phyloP scores from a whole-genome alignment of 2,113 vertebrate genomes.

The Lasiurus cinereus region DNA sequence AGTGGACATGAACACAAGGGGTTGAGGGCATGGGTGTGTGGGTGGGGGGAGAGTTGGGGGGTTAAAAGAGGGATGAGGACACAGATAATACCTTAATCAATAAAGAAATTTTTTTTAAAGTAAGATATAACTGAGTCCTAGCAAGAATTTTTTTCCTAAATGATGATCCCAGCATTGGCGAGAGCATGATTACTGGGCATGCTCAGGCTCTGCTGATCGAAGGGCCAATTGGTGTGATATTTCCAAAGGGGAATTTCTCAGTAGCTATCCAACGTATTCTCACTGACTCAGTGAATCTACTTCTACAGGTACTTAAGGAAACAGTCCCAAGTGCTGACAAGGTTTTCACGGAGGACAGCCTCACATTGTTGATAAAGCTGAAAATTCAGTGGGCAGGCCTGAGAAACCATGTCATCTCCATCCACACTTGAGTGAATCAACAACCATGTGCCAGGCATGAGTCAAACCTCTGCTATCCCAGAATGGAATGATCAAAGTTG shows the following conservation, averaged over 20 bases:
- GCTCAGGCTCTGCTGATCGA: not conserved
- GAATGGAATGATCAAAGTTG: not conserved
- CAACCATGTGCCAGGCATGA: not conserved
- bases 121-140: not conserved
- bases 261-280: not conserved
- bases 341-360: not conserved
- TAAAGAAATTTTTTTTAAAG: not conserved
- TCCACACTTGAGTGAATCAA: not conserved
- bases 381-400: not conserved
- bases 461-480: not conserved
- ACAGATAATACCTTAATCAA: no score
- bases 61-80: no score
- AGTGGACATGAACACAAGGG: no score
- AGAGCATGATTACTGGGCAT: not conserved
- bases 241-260: not conserved
- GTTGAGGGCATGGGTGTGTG: no score
- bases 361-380: not conserved
- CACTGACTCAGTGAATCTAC: not conserved
- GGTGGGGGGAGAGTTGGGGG: no score
- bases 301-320: not conserved
- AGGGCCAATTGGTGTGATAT: fast-evolving
- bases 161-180: not conserved
- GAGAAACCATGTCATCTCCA: not conserved
- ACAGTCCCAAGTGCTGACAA: not conserved
- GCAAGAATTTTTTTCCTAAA: not conserved